Base-by-base conservation (phyloP, 30 jellyfish, hydroid and myxozoan species). In the Mastigias papua region DNA sequence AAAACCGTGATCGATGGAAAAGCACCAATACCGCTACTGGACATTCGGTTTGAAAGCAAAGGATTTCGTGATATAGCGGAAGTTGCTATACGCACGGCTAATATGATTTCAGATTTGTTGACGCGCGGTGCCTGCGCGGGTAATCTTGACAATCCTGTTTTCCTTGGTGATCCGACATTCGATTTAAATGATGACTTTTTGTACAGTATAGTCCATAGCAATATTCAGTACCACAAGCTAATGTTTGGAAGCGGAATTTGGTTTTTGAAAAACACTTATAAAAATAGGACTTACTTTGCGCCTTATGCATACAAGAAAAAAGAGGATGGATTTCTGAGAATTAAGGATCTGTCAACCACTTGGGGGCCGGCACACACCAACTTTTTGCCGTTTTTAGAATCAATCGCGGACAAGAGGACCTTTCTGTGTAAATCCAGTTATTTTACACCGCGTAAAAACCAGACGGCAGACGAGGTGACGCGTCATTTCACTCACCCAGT, bases 81-180 rank as follows among this genome's bases (percentile, higher is more conserved):
- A 21, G 86, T 75, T 22, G 97, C 97, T 2, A 61, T 89, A 29
- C 97, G 97, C 83, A 78, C 92, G 84, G 97, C 97, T 0, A 89
- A 89, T 62, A 35, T 78, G 61, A 73, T 89, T 78, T 89, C 97
- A 0, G 97, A 79, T 34, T 26, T 89, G 11, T 37, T 89, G 77
- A 89, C 85, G 69, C 80, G 74, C 62, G 97, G 97, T 29, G 84
- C 90, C 16, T 89, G 97, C 48, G 86, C 63, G 0, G 92, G 92
- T 11, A 61, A 89, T 28, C 54, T 71, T 1, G 69, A 48, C n/a
- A 34, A 70, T 48, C 84, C 84, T 9, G 30, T 25, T 11, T 76
- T 76, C 28, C 49, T 1, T 32, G 92, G 89, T 25, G 73, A 80
- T 33, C 84, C 89, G 19, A 79, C 92, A 5, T 51, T 71, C 32